phyloP scores from a whole-genome alignment of 2,113 vertebrate species.

The Gobio gobio region DNA sequence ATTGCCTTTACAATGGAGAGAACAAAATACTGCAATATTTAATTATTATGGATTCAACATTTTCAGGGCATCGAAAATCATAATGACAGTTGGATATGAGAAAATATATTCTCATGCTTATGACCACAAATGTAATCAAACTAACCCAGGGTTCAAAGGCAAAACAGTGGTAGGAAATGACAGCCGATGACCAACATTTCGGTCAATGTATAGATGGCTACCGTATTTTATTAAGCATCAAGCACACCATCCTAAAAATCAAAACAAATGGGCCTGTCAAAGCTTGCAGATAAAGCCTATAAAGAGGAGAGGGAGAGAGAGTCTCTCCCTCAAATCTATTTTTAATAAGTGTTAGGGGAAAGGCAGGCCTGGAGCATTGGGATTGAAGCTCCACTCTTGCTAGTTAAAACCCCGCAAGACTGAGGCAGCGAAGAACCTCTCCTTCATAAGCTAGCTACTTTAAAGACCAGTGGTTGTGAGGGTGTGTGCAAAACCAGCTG shows the following conservation, averaged over 20 bases:
- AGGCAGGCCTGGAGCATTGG: conserved; percentile 43
- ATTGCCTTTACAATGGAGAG: background rate
- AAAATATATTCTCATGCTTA: conserved; percentile 50
- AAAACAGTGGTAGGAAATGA: conserved; percentile 60
- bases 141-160: conserved; percentile 55
- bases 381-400: conserved; percentile 45
- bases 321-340: conserved; percentile 60
- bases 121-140: conserved; percentile 63
- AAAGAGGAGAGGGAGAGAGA: conserved; percentile 47
- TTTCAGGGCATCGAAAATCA: background rate
- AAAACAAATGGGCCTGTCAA: conserved; percentile 76
- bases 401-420: conserved; percentile 53
- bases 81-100: conserved; percentile 30
- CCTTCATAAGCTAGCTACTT: background rate
- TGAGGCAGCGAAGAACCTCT: conserved; percentile 41
- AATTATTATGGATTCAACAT: background rate
- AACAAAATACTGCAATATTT: background rate
- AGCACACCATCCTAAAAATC: conserved; percentile 71
- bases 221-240: conserved; percentile 71
- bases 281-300: conserved; percentile 50
- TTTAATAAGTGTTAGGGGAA: conserved; percentile 64
- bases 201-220: conserved; percentile 73
- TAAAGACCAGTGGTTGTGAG: conserved; percentile 3
- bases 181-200: conserved; percentile 64
- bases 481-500: background rate